A percentile compares a stretch with the other conserved stretches of the same genome.
These are phyloP conservation scores for Drosophila tripunctata DNA, from an alignment of 2,888 invertebrate species.

Conservation along the genomic window DNA sequence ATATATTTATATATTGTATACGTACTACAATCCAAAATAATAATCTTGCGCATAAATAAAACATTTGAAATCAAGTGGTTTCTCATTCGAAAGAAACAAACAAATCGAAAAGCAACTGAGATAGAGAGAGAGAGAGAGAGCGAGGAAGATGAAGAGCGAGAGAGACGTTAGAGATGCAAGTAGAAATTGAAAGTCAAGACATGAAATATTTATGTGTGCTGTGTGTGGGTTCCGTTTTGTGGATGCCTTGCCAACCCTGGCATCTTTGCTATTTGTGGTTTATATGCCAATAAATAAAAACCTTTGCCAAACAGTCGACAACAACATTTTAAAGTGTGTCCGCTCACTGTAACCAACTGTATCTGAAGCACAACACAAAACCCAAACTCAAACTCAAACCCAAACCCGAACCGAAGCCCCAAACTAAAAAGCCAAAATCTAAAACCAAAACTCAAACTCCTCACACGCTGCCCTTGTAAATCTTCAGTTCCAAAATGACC, in stretches of 20 bases:
- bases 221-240: slow-evolving; percentile 24
- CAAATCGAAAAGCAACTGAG: slow-evolving; percentile 48
- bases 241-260: slow-evolving; percentile 60
- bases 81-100: slow-evolving; percentile 55
- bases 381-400: not conserved
- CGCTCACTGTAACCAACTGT: slow-evolving; percentile 48
- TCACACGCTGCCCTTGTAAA: slow-evolving; percentile 9
- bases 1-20: not conserved
- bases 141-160: not conserved
- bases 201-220: slow-evolving; percentile 71
- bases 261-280: slow-evolving; percentile 73
- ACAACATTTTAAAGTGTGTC: slow-evolving; percentile 68
- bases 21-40: slow-evolving; percentile 60
- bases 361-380: slow-evolving; percentile 14
- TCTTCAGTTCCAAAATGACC: slow-evolving; percentile 59
- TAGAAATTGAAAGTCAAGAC: slow-evolving; percentile 74
- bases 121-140: not conserved
- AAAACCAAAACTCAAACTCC: slow-evolving; percentile 1
- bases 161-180: slow-evolving; percentile 33
- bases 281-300: slow-evolving; percentile 76
- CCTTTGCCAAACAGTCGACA: slow-evolving; percentile 57
- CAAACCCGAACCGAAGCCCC: slow-evolving; percentile 1
- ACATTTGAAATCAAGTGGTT: slow-evolving; percentile 76
- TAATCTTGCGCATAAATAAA: slow-evolving; percentile 76
- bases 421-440: slow-evolving; percentile 21